These are phyloP conservation scores for Pegea sp. DNA, from an alignment of 23 tunicate species.

Conservation along the genomic window DNA sequence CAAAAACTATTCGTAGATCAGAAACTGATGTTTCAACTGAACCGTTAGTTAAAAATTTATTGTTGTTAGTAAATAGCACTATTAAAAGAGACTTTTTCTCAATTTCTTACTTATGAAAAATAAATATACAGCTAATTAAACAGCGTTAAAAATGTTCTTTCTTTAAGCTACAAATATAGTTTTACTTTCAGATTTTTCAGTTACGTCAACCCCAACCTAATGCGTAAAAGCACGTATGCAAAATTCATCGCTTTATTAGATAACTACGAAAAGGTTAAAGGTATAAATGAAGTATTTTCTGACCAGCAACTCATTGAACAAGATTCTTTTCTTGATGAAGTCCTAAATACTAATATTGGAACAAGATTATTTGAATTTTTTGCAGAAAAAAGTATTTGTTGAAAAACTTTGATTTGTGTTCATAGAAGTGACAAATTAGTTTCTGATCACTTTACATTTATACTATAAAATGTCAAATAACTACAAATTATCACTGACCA, in stretches of 20 bases:
- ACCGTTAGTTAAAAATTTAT: conserved; percentile 35
- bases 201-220: conserved; percentile 20
- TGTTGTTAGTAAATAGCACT: too few species aligned
- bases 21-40: conserved; percentile 21
- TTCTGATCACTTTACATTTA: too few species aligned
- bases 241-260: conserved; percentile 26
- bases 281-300: conserved; percentile 20
- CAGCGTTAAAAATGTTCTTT: too few species aligned
- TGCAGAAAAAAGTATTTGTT: conserved; percentile 28
- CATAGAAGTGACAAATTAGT: too few species aligned
- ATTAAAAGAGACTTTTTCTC: too few species aligned
- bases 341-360: conserved; percentile 29
- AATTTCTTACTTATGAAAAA: too few species aligned
- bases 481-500: too few species aligned
- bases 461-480: too few species aligned
- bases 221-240: conserved; percentile 8
- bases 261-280: conserved; percentile 44
- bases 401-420: too few species aligned
- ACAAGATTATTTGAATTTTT: conserved; percentile 22
- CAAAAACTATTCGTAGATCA: conserved; percentile 8
- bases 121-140: too few species aligned
- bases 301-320: conserved; percentile 14
- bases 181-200: conserved; percentile 27
- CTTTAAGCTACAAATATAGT: too few species aligned
- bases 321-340: conserved; percentile 24